Evolutionary conservation across 2,113 vertebrate genomes (phyloP), one percentile per base, ranked within the genome.

Genomic region (Brachyhypopomus occidentalis): DNA sequence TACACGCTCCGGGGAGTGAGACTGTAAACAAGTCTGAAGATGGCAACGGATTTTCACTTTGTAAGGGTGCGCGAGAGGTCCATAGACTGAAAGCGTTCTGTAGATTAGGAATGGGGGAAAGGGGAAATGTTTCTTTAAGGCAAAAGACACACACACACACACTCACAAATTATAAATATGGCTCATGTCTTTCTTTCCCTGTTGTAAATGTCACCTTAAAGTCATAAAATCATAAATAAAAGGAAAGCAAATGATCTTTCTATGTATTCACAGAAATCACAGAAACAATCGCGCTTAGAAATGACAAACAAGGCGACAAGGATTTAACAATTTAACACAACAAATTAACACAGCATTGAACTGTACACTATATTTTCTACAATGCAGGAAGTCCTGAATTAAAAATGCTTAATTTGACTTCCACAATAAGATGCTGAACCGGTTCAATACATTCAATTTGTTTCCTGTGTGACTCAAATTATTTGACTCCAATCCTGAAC

Each of bases 11-110:
- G 58, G 55, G 60, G 20, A 77, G 19, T 2, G 27, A 80, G 36
- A 72, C 23, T 56, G 36, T 30, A 72, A 83, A 84, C 55, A 75
- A 69, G 23, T 74, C 56, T 75, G 77, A 16, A 55, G 60, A 73
- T 41, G 62, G 19, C 9, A 71, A 17, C 11, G 34, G 64, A 5
- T 70, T 70, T 70, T 38, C 41, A 12, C 25, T 22, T 41, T 20
- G 6, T 38, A 38, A 38, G 34, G 17, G n/a, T 22, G 34, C 9
- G 7, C 17, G 16, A 70, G 19, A 19, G 20, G 34, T 69, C 27
- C 5, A 5, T 20, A 67, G 64, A 34, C 64, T 36, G 25, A 3
- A 17, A 22, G 59, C 2, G 62, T 25, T 8, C 25, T 64, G 23
- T 27, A 63, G 27, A 63, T 52, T 52, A 63, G 14, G 23, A 0